Evolutionary conservation across 2,797 vertebrate genomes (phyloP).

Genomic region (Pogoniulus pusillus): DNA sequence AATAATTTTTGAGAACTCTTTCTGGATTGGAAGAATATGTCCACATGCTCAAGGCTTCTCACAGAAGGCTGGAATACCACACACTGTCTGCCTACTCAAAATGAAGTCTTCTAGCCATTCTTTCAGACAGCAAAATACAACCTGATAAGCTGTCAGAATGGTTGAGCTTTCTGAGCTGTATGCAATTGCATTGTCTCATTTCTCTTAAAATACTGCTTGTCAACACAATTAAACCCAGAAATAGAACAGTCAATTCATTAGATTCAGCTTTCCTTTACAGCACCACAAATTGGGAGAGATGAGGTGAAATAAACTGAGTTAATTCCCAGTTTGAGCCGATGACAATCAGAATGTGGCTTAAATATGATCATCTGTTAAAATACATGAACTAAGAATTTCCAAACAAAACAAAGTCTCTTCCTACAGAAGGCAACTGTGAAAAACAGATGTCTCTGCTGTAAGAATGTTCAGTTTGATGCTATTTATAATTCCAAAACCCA

Average conservation of each 20-base stretch:
- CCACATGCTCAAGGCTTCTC: not conserved
- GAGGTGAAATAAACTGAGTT: slow-evolving; percentile 38
- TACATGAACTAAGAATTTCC: slow-evolving; percentile 29
- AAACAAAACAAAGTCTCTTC: slow-evolving; percentile 44
- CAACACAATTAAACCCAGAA: slow-evolving; percentile 30
- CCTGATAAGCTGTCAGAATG: not conserved
- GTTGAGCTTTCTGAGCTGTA: not conserved
- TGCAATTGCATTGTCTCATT: slow-evolving; percentile 8
- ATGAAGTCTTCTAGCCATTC: not conserved
- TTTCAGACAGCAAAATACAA: not conserved
- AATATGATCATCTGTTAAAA: slow-evolving; percentile 53
- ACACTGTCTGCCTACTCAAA: not conserved
- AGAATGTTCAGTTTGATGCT: slow-evolving; percentile 43
- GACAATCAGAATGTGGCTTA: slow-evolving; percentile 55
- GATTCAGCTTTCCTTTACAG: slow-evolving; percentile 24
- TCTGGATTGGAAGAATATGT: not conserved
- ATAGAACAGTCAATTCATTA: slow-evolving; percentile 26
- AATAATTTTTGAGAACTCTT: not conserved
- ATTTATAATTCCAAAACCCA: slow-evolving; percentile 30
- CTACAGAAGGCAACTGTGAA: slow-evolving; percentile 49
- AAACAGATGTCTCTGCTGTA: slow-evolving; percentile 53
- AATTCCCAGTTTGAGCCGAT: slow-evolving; percentile 39
- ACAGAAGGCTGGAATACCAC: not conserved
- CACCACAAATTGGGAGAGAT: slow-evolving; percentile 16
- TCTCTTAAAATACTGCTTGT: slow-evolving; percentile 30